phyloP scores from a whole-genome alignment of 2,797 vertebrate species.

The Acanthurus lineatus region DNA sequence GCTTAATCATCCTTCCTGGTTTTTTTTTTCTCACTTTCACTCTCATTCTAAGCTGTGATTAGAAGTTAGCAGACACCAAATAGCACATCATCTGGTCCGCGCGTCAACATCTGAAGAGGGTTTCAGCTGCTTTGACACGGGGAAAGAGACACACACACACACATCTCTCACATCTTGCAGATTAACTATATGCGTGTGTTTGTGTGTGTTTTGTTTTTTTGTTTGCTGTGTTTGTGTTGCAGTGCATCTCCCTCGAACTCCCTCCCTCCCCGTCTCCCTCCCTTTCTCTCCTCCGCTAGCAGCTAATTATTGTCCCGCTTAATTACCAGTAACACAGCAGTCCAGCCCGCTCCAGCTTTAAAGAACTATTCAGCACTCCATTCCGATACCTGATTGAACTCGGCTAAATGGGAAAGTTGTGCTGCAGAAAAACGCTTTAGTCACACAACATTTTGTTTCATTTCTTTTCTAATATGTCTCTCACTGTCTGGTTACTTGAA shows the following conservation, averaged over 20 bases:
- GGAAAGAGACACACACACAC: constrained; percentile 21
- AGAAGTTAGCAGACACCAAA: constrained; percentile 65
- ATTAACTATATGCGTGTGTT: constrained; percentile 51
- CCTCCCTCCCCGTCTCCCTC: constrained; percentile 10
- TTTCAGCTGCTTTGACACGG: constrained; percentile 57
- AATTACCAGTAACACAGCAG: constrained; percentile 79
- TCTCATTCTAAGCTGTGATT: constrained; percentile 59
- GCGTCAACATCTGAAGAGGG: constrained; percentile 73
- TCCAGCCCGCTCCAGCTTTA: constrained; percentile 78
- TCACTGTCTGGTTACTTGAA: constrained; percentile 81
- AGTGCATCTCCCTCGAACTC: constrained; percentile 49
- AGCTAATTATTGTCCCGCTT: constrained; percentile 85
- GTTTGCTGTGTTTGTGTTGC: constrained; percentile 58
- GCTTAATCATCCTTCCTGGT: constrained; percentile 14
- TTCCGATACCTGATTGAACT: constrained; percentile 82
- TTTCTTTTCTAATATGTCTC: constrained; percentile 80
- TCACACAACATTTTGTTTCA: constrained; percentile 78
- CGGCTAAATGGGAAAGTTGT: constrained; percentile 79
- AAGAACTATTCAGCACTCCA: constrained; percentile 76
- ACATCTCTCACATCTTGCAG: constrained; percentile 45
- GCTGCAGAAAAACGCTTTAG: constrained; percentile 77
- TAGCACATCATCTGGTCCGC: constrained; percentile 67
- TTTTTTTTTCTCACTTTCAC: constrained; percentile 34
- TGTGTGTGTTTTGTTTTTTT: constrained; percentile 44
- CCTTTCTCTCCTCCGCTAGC: constrained; percentile 50